A percentile compares a stretch with the other conserved stretches of the same genome.
Conservation (phyloP, 2,888 invertebrate species). For the Nomada fucata region DNA sequence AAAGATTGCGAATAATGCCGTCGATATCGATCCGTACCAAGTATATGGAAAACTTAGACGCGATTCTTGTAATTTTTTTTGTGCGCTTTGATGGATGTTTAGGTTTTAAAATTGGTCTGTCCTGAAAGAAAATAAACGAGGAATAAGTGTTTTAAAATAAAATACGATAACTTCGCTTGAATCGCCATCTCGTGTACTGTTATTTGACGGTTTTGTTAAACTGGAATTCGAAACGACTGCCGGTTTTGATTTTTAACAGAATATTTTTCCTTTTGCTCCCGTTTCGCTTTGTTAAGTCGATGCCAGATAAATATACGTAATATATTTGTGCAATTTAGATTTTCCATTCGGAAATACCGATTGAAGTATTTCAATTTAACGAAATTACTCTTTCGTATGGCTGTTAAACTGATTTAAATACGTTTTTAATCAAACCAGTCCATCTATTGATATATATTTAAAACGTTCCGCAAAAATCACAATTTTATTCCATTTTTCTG, state of each 20-base stretch:
- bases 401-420: not conserved
- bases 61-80: not conserved
- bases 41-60: not conserved
- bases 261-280: not conserved
- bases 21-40: not conserved
- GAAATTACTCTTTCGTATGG: not conserved
- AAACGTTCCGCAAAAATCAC: not conserved
- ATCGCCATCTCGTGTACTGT: no score
- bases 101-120: not conserved
- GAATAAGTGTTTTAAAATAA: no score
- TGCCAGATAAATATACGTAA: not conserved
- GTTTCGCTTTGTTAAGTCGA: not conserved
- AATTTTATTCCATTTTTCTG: not conserved
- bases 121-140: no score
- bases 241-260: not conserved
- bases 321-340: not conserved
- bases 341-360: not conserved
- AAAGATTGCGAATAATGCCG: not conserved
- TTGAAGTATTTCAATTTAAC: slow-evolving; percentile 10
- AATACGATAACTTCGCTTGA: no score
- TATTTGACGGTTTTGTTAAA: not conserved
- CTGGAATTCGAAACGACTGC: no score
- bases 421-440: not conserved
- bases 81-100: no score
- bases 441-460: not conserved